These are phyloP conservation scores for Genyomyrus donnyi DNA, from an alignment of 2,113 vertebrate genomes.

Conservation along the genomic window DNA sequence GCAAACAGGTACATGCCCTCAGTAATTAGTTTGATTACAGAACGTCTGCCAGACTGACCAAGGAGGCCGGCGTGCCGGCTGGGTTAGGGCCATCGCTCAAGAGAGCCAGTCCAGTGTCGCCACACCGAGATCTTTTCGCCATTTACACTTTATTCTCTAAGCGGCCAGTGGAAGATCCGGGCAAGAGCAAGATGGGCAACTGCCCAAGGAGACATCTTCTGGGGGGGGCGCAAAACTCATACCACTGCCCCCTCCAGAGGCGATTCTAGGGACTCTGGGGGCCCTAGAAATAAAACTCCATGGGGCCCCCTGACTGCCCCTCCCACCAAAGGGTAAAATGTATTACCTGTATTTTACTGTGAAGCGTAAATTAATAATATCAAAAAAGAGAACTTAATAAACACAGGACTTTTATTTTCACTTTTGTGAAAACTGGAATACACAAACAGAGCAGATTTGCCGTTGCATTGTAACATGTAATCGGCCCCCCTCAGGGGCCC, in stretches of 20 bases:
- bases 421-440: background rate
- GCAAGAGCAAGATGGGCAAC: background rate
- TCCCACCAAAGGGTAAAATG: background rate
- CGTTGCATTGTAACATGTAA: background rate
- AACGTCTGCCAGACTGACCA: background rate
- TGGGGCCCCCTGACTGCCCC: background rate
- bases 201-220: background rate
- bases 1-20: background rate
- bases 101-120: background rate
- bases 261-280: background rate
- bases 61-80: background rate
- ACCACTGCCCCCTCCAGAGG: background rate
- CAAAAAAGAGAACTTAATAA: background rate
- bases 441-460: background rate
- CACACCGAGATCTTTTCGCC: background rate
- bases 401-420: background rate
- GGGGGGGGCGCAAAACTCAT: background rate
- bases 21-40: conserved; percentile 5
- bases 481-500: background rate
- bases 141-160: background rate
- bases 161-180: background rate
- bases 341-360: background rate
- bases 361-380: background rate
- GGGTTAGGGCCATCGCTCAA: background rate
- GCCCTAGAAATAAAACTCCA: background rate